phyloP scores from a whole-genome alignment of 2,797 vertebrate genomes.

The Bradypus variegatus region DNA sequence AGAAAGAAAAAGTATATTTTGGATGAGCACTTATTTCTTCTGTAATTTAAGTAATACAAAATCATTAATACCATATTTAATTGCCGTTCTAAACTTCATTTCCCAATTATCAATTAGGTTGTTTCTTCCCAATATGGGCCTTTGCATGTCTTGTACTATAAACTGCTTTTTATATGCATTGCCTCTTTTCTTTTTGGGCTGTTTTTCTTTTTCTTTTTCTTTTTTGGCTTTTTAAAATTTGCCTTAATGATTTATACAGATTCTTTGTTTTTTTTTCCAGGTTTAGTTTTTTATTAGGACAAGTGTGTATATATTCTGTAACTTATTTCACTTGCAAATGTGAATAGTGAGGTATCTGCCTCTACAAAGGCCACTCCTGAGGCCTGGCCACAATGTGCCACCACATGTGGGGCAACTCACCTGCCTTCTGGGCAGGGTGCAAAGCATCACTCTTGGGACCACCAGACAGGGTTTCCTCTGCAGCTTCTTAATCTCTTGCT shows the following conservation, averaged over 20 bases:
- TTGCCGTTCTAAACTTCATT: neutral
- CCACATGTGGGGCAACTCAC: slow-evolving; percentile 91
- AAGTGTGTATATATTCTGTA: neutral
- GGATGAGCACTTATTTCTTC: neutral
- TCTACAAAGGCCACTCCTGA: slow-evolving; percentile 78
- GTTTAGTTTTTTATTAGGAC: slow-evolving; percentile 55
- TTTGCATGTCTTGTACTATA: neutral
- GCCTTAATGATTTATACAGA: neutral
- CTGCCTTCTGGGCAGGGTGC: slow-evolving; percentile 88
- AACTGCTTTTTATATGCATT: neutral
- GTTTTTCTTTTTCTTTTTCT: neutral
- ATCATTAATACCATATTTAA: neutral
- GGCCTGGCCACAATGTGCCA: slow-evolving; percentile 91
- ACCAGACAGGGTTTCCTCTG: slow-evolving; percentile 77
- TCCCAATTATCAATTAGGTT: neutral
- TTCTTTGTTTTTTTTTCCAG: neutral
- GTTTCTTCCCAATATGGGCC: neutral
- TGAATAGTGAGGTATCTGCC: neutral
- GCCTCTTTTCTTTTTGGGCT: neutral
- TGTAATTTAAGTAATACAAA: neutral
- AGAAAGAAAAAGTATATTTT: neutral
- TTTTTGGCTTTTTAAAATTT: neutral
- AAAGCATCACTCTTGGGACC: slow-evolving; percentile 82
- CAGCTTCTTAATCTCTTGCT: slow-evolving; percentile 89
- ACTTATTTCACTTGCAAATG: slow-evolving; percentile 5